Conservation (phyloP, 2,113 vertebrate genomes). For the Cinclus mexicanus region DNA sequence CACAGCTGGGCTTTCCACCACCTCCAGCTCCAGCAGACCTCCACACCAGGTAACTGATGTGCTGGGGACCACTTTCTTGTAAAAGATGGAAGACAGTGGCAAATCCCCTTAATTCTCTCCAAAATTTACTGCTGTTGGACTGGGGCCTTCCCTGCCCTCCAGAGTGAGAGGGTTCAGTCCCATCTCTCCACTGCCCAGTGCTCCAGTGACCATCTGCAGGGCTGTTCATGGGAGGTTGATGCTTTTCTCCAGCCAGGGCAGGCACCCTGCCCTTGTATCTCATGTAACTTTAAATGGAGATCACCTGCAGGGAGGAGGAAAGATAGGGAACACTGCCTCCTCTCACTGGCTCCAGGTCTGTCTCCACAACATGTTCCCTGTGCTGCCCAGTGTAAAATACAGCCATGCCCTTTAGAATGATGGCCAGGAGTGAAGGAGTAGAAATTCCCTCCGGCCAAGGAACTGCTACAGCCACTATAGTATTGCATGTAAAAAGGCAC, state of each 20-base stretch:
- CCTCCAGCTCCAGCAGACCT: neutral
- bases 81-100: neutral
- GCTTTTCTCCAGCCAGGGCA: neutral
- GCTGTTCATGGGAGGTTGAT: neutral
- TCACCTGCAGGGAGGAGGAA: neutral
- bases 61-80: neutral
- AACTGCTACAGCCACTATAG: neutral
- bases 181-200: neutral
- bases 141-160: neutral
- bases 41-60: neutral
- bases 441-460: neutral
- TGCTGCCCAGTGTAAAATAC: neutral
- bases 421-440: neutral
- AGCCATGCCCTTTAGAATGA: neutral
- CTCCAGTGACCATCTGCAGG: neutral
- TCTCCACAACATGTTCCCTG: neutral
- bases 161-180: neutral
- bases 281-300: neutral
- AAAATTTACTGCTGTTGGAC: neutral
- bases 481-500: neutral
- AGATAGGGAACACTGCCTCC: neutral
- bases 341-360: accelerated
- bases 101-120: neutral
- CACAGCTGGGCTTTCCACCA: neutral
- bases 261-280: neutral